Conservation (phyloP, 2,888 invertebrate genomes). For the Hypomecis atomaria region DNA sequence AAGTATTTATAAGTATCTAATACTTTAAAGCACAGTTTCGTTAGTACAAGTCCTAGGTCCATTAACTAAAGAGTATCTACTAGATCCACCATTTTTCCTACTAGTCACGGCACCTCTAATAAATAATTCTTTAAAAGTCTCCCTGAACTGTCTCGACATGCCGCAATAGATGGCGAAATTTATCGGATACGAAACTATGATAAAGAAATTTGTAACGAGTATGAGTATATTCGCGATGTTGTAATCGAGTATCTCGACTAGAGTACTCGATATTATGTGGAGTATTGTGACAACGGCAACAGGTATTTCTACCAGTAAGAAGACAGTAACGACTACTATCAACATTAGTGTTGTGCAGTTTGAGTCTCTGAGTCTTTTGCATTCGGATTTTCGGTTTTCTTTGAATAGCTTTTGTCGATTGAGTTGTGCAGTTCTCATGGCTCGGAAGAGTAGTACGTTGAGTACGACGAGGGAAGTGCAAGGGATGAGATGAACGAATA, state of each 20-base stretch:
- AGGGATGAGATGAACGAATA: constrained; percentile 96
- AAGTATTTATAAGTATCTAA: constrained; percentile 36
- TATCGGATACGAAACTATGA: constrained; percentile 95
- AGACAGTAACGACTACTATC: constrained; percentile 94
- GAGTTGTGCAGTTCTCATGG: constrained; percentile 93
- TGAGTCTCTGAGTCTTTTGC: constrained; percentile 90
- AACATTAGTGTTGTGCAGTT: constrained; percentile 95
- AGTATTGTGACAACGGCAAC: constrained; percentile 92
- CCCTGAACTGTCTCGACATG: constrained; percentile 97
- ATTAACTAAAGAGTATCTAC: constrained; percentile 92
- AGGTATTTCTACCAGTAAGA: constrained; percentile 93
- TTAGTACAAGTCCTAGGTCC: constrained; percentile 93
- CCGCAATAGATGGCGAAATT: constrained; percentile 98
- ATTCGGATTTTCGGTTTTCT: constrained; percentile 90
- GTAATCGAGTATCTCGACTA: constrained; percentile 90
- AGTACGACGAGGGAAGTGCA: constrained; percentile 95
- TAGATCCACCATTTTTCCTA: constrained; percentile 88
- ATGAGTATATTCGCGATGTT: constrained; percentile 91
- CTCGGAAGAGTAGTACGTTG: constrained; percentile 93
- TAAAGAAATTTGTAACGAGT: constrained; percentile 94
- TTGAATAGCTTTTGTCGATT: constrained; percentile 91
- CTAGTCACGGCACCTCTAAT: constrained; percentile 86
- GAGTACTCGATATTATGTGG: constrained; percentile 91
- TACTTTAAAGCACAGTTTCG: constrained; percentile 89
- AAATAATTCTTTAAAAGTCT: constrained; percentile 95